These are phyloP conservation scores for Poeciliopsis presidionis DNA, from an alignment of 2,797 vertebrate species.

Conservation along the genomic window DNA sequence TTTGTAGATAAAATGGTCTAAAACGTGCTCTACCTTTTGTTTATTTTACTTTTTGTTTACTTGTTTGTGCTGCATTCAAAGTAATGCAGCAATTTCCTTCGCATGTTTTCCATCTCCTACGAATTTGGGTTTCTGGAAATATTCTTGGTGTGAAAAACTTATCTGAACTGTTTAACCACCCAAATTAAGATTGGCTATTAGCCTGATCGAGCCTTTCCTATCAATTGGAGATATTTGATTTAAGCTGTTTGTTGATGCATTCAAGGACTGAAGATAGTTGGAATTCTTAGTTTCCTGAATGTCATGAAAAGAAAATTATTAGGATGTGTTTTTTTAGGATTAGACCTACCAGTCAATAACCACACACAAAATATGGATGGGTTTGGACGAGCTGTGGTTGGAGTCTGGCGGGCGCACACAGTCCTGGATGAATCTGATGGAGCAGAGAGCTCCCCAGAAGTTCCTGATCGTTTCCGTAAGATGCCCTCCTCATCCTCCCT, in stretches of 20 bases:
- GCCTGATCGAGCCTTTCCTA: not conserved
- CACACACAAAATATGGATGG: slow-evolving; percentile 67
- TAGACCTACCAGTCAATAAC: not conserved
- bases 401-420: slow-evolving; percentile 83
- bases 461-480: slow-evolving; percentile 76
- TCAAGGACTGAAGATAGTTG: not conserved
- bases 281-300: not conserved
- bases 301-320: not conserved
- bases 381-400: slow-evolving; percentile 70
- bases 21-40: not conserved
- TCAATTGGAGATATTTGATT: not conserved
- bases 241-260: not conserved
- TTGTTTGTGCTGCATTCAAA: not conserved
- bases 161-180: not conserved
- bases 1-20: not conserved
- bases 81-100: not conserved
- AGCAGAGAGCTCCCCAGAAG: slow-evolving; percentile 78
- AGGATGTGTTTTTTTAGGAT: not conserved
- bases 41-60: not conserved
- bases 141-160: not conserved
- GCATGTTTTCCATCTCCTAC: too few relatives aligned
- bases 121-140: not conserved
- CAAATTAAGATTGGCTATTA: not conserved
- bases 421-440: slow-evolving; percentile 83
- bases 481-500: slow-evolving; percentile 81